These are phyloP conservation scores for Lynx canadensis DNA, from an alignment of 2,113 vertebrate species.

Conservation along the genomic window DNA sequence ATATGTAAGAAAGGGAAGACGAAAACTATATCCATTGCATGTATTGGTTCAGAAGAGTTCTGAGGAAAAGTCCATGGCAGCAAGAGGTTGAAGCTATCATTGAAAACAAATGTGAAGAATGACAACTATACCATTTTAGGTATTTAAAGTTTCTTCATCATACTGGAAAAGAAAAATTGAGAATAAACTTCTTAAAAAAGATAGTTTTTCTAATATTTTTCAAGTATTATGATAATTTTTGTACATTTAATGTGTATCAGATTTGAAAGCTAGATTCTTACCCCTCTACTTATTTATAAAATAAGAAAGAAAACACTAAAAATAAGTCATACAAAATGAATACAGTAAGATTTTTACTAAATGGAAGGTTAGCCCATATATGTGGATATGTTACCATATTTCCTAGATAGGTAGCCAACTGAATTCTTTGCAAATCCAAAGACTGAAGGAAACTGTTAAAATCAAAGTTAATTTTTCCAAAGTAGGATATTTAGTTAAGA, in stretches of 20 bases:
- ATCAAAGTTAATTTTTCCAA: background rate
- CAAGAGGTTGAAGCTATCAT: background rate
- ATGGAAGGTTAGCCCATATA: background rate
- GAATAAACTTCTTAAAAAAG: background rate
- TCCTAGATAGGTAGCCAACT: background rate
- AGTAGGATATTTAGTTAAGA: background rate
- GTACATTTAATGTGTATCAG: background rate
- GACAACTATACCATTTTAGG: background rate
- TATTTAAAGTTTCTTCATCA: background rate
- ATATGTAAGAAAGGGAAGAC: background rate
- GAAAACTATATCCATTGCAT: background rate
- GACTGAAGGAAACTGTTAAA: background rate
- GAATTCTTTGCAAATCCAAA: background rate
- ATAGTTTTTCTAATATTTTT: background rate
- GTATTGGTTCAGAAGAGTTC: background rate
- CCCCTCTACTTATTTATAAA: background rate
- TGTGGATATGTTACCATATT: background rate
- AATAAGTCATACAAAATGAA: background rate
- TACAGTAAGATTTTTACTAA: background rate
- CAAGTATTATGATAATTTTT: background rate
- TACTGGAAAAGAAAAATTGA: background rate
- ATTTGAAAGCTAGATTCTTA: background rate
- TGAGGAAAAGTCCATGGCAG: background rate
- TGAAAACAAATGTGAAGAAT: background rate
- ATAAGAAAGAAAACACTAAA: background rate